Evolutionary conservation across 1,140 invertebrate species (phyloP).

Genomic region (Planococcus citri): DNA sequence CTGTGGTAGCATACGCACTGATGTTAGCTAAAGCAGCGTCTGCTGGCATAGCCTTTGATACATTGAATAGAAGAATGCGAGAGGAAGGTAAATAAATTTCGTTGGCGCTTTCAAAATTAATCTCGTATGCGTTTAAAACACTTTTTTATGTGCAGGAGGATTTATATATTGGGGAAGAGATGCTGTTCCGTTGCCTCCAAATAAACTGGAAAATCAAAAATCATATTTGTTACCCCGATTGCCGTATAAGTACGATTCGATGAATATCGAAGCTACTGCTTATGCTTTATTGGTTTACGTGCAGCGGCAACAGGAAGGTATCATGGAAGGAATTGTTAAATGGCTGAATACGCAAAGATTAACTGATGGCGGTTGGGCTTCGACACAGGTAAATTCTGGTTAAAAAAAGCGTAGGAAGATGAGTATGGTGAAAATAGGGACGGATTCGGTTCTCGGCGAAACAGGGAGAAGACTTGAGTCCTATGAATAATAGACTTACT

Average conservation of each 20-base stretch:
- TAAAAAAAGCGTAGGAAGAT: too few relatives aligned
- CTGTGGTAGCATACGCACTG: conserved; percentile 77
- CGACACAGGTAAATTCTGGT: conserved; percentile 66
- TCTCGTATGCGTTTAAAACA: too few relatives aligned
- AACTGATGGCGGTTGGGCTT: conserved; percentile 84
- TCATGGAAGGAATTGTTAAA: conserved; percentile 71
- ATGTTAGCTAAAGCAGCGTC: conserved; percentile 61
- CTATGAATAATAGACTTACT: too few relatives aligned
- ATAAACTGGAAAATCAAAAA: conserved; percentile 79
- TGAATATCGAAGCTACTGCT: conserved; percentile 84
- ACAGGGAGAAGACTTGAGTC: too few relatives aligned
- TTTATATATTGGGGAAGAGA: conserved; percentile 74
- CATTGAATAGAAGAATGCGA: conserved; percentile 49
- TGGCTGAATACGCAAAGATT: conserved; percentile 87
- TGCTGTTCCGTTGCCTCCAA: conserved; percentile 57
- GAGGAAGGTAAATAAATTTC: conserved; percentile 55
- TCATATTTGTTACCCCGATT: conserved; percentile 76
- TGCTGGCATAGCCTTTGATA: conserved; percentile 67
- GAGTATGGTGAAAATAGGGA: too few relatives aligned
- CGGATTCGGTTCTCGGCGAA: too few relatives aligned
- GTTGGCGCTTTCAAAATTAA: too few relatives aligned
- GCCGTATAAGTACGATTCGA: conserved; percentile 74
- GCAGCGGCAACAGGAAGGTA: conserved; percentile 56
- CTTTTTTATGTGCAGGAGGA: conserved; percentile 48
- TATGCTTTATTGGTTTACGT: conserved; percentile 85